Evolutionary conservation across 37 sponge, comb jelly and placozoan genomes (phyloP), one percentile per base, ranked within the genome.

Genomic region (Chondrilla cf. caribensis): DNA sequence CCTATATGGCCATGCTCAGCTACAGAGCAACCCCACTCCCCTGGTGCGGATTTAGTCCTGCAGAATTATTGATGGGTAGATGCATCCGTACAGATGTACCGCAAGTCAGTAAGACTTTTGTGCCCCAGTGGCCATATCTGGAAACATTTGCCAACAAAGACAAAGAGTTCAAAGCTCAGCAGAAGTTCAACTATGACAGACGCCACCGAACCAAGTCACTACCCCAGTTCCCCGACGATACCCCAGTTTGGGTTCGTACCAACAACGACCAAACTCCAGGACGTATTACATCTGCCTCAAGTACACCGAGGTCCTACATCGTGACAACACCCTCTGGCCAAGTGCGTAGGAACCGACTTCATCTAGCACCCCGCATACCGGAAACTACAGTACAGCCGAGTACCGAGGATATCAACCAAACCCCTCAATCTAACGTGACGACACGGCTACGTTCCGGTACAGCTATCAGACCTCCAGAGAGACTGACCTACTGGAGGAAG

Each of bases 11-110:
- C 31, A 51, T 84, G 22, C 78, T 88, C 71, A 60, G 62, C 44
- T 89, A 89, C 36, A 33, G 88, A 24, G n/a, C 89, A 29, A 89
- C 85, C 31, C 89, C 85, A 15, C 32, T 89, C 21, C 64, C 77
- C 2, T 89, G 89, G 89, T 89, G 89, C 38, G 68, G 58, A n/a
- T 60, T 75, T 24, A 43, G 37, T 8, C 85, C 89, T 60, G 81
- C 89, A 54, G 62, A 89, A 51, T 58, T 89, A 21, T 22, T 54
- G n/a, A 89, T 84, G 85, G 85, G 85, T 1, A 58, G 89, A n/a
- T 43, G 44, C 15, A 24, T 84, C 14, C 55, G 78, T 18, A 80
- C 89, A 33, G 22, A 58, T 22, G 38, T 89, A 14, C 89, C 85
- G 2, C 89, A 89, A 43, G 64, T 58, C n/a, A 43, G 47, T 0